phyloP scores from a whole-genome alignment of 2,888 invertebrate genomes.

The Ptilodon capucinus region DNA sequence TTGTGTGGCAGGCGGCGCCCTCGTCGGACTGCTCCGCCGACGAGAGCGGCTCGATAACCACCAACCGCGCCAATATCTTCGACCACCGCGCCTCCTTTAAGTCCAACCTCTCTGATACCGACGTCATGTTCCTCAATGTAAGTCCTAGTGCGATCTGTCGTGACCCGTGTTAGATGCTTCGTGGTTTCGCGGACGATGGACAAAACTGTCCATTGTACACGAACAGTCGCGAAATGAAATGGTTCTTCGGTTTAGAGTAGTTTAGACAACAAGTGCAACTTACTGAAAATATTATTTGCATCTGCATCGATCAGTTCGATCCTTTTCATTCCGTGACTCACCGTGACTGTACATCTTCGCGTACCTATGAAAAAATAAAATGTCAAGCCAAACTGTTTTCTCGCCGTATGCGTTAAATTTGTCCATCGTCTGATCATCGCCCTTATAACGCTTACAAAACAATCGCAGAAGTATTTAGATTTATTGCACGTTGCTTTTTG shows the following conservation, averaged over 20 bases:
- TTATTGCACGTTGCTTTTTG: slow-evolving; percentile 18
- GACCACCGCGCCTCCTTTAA: slow-evolving; percentile 91
- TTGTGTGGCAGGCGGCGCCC: slow-evolving; percentile 83
- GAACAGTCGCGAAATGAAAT: too few species aligned
- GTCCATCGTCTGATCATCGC: neutral
- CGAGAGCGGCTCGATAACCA: slow-evolving; percentile 91
- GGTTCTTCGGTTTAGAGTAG: too few species aligned
- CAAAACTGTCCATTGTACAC: slow-evolving; percentile 25
- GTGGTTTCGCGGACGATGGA: slow-evolving; percentile 26
- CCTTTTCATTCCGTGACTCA: too few species aligned
- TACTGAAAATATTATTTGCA: neutral
- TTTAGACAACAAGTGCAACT: too few species aligned
- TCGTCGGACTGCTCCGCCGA: slow-evolving; percentile 84
- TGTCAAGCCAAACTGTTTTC: too few species aligned
- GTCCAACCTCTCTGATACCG: slow-evolving; percentile 97
- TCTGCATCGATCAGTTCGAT: too few species aligned
- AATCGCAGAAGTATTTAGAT: slow-evolving; percentile 25
- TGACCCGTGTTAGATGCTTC: slow-evolving; percentile 32
- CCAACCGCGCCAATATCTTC: slow-evolving; percentile 88
- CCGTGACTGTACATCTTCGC: too few species aligned
- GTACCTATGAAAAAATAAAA: too few species aligned
- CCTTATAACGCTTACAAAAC: slow-evolving; percentile 5
- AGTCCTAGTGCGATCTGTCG: slow-evolving; percentile 75
- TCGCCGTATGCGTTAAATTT: neutral
- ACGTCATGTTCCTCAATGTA: slow-evolving; percentile 94